Evolutionary conservation across 2,888 invertebrate genomes (phyloP).

Genomic region (Lumbricus terrestris): DNA sequence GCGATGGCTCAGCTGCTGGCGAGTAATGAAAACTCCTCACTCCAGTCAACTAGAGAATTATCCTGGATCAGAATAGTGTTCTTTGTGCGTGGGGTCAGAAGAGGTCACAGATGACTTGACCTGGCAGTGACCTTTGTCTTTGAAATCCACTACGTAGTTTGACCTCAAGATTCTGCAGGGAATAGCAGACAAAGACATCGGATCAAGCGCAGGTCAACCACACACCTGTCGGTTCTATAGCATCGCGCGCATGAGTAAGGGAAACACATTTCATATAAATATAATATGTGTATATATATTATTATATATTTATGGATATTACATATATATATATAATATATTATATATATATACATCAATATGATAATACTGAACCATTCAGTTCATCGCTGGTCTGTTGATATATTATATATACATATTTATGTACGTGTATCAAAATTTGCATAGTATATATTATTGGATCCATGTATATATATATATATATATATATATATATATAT

Average conservation of each 20-base stretch:
- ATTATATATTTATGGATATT: too few species aligned
- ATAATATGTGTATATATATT: too few species aligned
- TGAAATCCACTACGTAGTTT: neutral
- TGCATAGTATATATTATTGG: too few species aligned
- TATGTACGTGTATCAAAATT: neutral
- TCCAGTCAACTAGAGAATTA: neutral
- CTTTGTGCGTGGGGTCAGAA: neutral
- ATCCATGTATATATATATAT: neutral
- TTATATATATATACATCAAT: too few species aligned
- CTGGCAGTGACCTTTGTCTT: neutral
- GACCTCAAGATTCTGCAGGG: neutral
- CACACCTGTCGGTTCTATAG: neutral
- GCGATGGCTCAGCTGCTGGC: neutral
- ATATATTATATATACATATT: neutral
- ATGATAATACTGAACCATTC: neutral
- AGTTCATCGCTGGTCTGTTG: neutral
- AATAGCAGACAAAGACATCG: neutral
- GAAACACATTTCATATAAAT: too few species aligned
- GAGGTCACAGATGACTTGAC: neutral
- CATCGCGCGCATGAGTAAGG: neutral
- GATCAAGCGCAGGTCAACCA: neutral
- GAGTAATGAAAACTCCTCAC: neutral
- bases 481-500: neutral
- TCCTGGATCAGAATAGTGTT: neutral
- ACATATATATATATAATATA: too few species aligned